Percentiles rank a stretch among this genome's conserved stretches.
phyloP scores from a whole-genome alignment of 2,797 vertebrate species.

The Malacoctenus gilli region DNA sequence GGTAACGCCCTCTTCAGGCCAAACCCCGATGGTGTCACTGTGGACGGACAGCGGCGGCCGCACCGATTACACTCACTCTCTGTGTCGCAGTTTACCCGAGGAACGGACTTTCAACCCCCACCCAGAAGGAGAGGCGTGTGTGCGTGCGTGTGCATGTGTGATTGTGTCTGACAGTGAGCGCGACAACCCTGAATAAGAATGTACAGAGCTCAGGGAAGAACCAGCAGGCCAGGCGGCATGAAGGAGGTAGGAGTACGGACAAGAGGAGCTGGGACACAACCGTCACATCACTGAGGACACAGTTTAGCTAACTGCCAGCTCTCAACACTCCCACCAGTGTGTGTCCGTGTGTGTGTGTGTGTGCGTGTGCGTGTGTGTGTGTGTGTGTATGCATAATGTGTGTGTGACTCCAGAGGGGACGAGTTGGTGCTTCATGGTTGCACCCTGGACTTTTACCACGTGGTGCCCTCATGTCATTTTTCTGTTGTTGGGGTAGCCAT shows the following conservation, averaged over 20 bases:
- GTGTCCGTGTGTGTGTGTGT: slow-evolving; percentile 33
- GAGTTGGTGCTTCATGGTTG: slow-evolving; percentile 63
- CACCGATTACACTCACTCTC: slow-evolving; percentile 68
- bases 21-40: slow-evolving; percentile 63
- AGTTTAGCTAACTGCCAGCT: slow-evolving; percentile 74
- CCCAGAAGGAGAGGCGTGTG: slow-evolving; percentile 49
- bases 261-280: slow-evolving; percentile 53
- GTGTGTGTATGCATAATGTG: slow-evolving; percentile 32
- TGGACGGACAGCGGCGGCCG: slow-evolving; percentile 61
- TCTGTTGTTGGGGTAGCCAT: no score
- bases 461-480: slow-evolving; percentile 56
- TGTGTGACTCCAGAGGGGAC: slow-evolving; percentile 55
- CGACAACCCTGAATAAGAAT: slow-evolving; percentile 72
- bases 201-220: slow-evolving; percentile 78
- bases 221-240: slow-evolving; percentile 65
- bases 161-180: slow-evolving; percentile 48
- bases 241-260: slow-evolving; percentile 15
- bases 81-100: slow-evolving; percentile 74
- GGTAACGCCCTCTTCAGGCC: slow-evolving; percentile 66
- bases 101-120: slow-evolving; percentile 63
- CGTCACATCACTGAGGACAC: slow-evolving; percentile 64
- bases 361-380: slow-evolving; percentile 35
- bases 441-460: slow-evolving; percentile 69
- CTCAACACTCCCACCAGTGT: slow-evolving; percentile 61
- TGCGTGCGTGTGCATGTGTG: slow-evolving; percentile 41